Evolutionary conservation across 2,888 invertebrate species (phyloP).

Genomic region (Drosophila kanekoi): DNA sequence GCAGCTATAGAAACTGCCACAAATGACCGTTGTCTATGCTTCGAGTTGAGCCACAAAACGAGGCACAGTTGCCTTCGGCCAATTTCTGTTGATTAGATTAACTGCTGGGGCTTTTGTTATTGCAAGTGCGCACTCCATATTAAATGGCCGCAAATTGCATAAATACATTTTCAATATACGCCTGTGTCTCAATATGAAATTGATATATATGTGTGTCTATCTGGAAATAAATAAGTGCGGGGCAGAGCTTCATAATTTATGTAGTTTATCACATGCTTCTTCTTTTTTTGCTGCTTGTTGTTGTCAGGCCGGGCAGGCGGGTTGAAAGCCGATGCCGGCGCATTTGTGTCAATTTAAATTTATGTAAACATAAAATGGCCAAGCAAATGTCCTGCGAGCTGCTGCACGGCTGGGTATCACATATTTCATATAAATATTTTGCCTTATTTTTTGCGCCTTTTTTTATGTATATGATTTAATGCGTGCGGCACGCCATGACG

Average conservation of each 20-base stretch:
- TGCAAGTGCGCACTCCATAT: slow-evolving; percentile 17
- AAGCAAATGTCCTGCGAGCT: slow-evolving; percentile 53
- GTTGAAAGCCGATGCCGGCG: slow-evolving; percentile 48
- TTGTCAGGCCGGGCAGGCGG: slow-evolving; percentile 5
- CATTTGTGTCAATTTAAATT: slow-evolving; percentile 80
- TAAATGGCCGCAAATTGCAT: slow-evolving; percentile 52
- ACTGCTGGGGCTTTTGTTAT: slow-evolving; percentile 27
- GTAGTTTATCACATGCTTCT: slow-evolving; percentile 63
- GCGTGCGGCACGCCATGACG: slow-evolving; percentile 79
- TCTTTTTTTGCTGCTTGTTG: slow-evolving; percentile 21
- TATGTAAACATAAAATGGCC: slow-evolving; percentile 77
- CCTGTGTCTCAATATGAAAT: slow-evolving; percentile 2
- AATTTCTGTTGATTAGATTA: slow-evolving; percentile 59
- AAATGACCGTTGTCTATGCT: slow-evolving; percentile 38
- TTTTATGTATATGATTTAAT: slow-evolving; percentile 69
- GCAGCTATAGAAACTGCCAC: slow-evolving; percentile 24
- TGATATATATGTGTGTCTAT: slow-evolving; percentile 12
- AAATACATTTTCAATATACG: slow-evolving; percentile 63
- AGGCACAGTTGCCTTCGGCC: slow-evolving; percentile 45
- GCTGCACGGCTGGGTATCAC: slow-evolving; percentile 24
- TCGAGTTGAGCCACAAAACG: not conserved
- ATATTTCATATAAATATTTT: slow-evolving; percentile 40
- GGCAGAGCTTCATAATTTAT: slow-evolving; percentile 66
- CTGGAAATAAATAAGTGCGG: slow-evolving; percentile 16
- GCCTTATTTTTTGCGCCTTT: slow-evolving; percentile 24